Base-by-base conservation (phyloP, 2,888 invertebrate genomes). In the Noctua pronuba region DNA sequence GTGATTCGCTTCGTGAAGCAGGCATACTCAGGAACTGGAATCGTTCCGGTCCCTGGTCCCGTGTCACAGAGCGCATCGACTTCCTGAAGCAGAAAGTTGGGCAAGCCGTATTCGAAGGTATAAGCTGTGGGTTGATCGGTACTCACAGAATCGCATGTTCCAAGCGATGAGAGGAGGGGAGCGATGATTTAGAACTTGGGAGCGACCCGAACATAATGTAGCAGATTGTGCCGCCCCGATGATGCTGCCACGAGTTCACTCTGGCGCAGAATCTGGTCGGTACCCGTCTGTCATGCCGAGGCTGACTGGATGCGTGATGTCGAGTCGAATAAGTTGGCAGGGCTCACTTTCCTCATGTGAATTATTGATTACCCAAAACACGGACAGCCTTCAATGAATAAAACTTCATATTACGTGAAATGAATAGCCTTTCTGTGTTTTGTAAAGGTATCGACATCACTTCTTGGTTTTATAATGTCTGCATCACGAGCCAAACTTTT, bases 371-470 rank as follows among this genome's bases (percentile, higher is more conserved):
- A 66, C 35, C 28, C 58, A 31, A 68, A 67, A 35, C 62, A 62
- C 35, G 41, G 5, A 41, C 35, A 70, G 71, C 70, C 31, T 65
- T 73, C 44, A 38, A 8, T 35, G 18, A 44, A 24, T 28, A 28
- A 44, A 55, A 72, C 46, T 46, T 64, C 35, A 31, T 35, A 52
- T 38, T 46, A 46, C 81, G 80, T 35, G 72, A 44, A 72, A 7
- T 62, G 80, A 78, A 78, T 78, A 24, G 35, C 46, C 49, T 41
- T 79, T 55, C 44, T 58, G 21, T 69, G 70, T 73, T 31, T 73
- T 35, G 73, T 28, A 52, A 68, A 10, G 6, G 18, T 46, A 31
- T 31, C 18, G 13, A 24, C 2, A 35, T n/a, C 28, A 24, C 41
- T 28, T 62, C 18, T 69, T 79, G n/a, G 21, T 49, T 60, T 58